Evolutionary conservation across 2,113 vertebrate genomes (phyloP).

Genomic region (Melanerpes aurifrons): DNA sequence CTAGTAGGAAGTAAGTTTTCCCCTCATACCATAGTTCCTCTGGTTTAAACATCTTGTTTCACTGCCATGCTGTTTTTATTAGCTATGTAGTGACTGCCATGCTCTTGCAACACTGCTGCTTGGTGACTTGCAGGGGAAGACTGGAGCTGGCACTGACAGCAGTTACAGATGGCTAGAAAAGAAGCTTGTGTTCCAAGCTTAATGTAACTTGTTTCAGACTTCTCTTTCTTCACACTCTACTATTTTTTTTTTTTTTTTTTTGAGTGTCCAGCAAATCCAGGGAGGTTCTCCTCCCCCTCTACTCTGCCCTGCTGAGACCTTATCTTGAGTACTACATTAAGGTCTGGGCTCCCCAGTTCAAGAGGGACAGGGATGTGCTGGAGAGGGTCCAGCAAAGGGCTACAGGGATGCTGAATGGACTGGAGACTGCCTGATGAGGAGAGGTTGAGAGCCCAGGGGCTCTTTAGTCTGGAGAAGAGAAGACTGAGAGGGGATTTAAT

Average conservation of each 20-base stretch:
- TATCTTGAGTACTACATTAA: too few relatives aligned
- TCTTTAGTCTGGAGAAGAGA: too few relatives aligned
- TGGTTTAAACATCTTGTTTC: background rate
- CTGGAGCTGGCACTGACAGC: background rate
- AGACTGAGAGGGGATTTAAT: too few relatives aligned
- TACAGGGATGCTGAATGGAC: too few relatives aligned
- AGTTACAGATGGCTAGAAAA: background rate
- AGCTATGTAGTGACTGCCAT: background rate
- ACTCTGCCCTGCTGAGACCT: too few relatives aligned
- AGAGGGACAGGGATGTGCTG: too few relatives aligned
- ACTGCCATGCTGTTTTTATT: background rate
- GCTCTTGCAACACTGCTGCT: background rate
- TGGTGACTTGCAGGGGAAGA: background rate
- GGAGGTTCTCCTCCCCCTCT: too few relatives aligned
- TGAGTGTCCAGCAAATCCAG: too few relatives aligned
- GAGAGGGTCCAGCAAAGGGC: too few relatives aligned
- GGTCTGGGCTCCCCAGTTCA: too few relatives aligned
- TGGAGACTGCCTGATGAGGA: too few relatives aligned
- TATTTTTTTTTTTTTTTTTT: background rate
- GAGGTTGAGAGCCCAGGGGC: too few relatives aligned
- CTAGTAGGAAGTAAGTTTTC: background rate
- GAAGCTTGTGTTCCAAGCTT: background rate
- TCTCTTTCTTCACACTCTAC: background rate
- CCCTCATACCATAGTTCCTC: fast-evolving
- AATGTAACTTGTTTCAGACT: background rate